Base-by-base conservation (phyloP, 2,888 invertebrate genomes). In the Vandiemenella viatica region DNA sequence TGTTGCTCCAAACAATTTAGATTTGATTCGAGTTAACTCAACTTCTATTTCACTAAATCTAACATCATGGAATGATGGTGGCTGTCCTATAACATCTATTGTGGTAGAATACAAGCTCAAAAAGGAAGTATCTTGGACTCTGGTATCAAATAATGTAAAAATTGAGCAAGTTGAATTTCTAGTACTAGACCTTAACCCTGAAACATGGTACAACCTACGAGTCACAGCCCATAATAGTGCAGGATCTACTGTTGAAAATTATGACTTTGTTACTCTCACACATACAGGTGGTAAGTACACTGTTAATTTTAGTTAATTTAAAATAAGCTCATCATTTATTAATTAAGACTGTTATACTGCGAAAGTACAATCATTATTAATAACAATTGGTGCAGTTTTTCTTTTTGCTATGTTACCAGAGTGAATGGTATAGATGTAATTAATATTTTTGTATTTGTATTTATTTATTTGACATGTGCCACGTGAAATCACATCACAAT, bases 41-140 rank as follows among this genome's bases (percentile, higher is more conserved):
- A 67, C 68, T 2, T 67, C 63, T 20, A 62, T 67, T 18, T 59
- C 63, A 48, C 60, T 69, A 20, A 62, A 65, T 55, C 57, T 68
- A 41, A 61, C 57, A 37, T 59, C 65, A 5, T 69, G 68, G 68
- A 57, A 58, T 52, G 61, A 60, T 15, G 62, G 63, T 17, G 65
- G 65, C 8, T 69, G 69, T 55, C 63, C 66, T 5, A 65, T 69
- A 52, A 59, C 60, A 15, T 62, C 62, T 18, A 65, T 63, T 55
- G 63, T 64, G 23, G 61, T 69, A 17, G 63, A 63, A 43, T 67
- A 67, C 52, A 53, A 53, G 48, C 52, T 54, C n/a, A 45, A 44
- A 21, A 23, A 44, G 13, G 43, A 50, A 20, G 37, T 47, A 10
- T 49, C 59, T 57, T 57, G 57, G 56, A 53, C 53, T 0, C 49